A percentile compares a stretch with the other conserved stretches of the same genome.
phyloP scores from a whole-genome alignment of 2,113 vertebrate genomes.

The Meriones unguiculatus region DNA sequence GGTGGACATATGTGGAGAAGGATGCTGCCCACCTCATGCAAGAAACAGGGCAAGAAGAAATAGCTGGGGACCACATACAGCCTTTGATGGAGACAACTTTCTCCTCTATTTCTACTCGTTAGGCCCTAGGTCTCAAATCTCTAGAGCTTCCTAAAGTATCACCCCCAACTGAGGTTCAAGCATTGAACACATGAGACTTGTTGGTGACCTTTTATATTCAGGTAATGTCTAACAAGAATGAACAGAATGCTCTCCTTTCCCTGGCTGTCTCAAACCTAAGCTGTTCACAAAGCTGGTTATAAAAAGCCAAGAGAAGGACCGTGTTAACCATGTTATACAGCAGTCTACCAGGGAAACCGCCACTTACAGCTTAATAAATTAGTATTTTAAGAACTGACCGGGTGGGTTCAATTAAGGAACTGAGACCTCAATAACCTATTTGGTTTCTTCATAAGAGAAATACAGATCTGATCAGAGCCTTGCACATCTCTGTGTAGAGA shows the following conservation, averaged over 20 bases:
- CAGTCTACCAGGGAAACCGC: not conserved
- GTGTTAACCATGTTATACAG: not conserved
- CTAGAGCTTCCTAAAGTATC: not conserved
- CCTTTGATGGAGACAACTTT: not conserved
- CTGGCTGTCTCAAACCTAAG: not conserved
- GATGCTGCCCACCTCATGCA: not conserved
- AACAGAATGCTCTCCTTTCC: no score
- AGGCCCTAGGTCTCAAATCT: not conserved
- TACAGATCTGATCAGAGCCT: not conserved
- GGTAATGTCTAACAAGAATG: not conserved
- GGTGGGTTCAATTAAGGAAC: not conserved
- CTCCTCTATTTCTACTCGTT: not conserved
- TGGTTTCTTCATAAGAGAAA: not conserved
- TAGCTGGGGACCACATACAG: not conserved
- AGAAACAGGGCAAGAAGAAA: no score
- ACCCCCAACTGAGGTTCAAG: not conserved
- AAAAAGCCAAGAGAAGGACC: not conserved
- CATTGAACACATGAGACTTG: not conserved
- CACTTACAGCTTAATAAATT: not conserved
- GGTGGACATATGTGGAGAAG: not conserved
- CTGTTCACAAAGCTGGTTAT: not conserved
- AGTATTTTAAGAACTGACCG: not conserved
- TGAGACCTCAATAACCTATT: not conserved
- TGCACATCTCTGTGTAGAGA: not conserved
- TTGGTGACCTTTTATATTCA: not conserved